Evolutionary conservation across 2,888 invertebrate genomes (phyloP).

Genomic region (Eurytoma adleriae): DNA sequence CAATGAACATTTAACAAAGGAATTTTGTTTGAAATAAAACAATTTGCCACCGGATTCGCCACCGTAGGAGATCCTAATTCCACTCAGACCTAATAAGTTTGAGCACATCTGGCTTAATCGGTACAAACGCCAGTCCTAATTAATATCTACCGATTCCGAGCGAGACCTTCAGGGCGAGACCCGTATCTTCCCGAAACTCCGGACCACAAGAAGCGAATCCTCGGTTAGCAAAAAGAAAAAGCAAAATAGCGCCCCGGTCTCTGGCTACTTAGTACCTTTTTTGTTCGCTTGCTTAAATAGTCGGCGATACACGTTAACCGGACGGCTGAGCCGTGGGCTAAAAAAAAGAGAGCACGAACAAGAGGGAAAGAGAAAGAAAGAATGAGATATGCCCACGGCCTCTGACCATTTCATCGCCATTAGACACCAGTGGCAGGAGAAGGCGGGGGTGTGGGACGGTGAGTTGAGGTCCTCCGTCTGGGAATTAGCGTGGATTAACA

Average conservation of each 20-base stretch:
- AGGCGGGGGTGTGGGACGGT: slow-evolving; percentile 10
- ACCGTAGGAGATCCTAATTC: neutral
- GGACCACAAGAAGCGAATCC: neutral
- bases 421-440: slow-evolving; percentile 20
- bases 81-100: neutral
- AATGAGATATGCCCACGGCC: neutral
- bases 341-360: neutral
- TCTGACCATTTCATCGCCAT: slow-evolving; percentile 37
- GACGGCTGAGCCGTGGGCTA: neutral
- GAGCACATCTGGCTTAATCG: neutral
- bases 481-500: slow-evolving; percentile 65
- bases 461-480: slow-evolving; percentile 61
- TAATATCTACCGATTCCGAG: neutral
- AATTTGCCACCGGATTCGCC: too few relatives aligned
- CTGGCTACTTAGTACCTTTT: slow-evolving; percentile 54
- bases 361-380: slow-evolving; percentile 1
- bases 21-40: too few relatives aligned
- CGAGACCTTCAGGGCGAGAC: neutral
- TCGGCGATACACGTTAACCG: neutral
- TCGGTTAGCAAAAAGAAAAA: neutral
- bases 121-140: slow-evolving; percentile 21
- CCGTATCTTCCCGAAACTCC: slow-evolving; percentile 17
- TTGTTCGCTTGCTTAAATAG: slow-evolving; percentile 28
- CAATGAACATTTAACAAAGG: too few relatives aligned
- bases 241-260: slow-evolving; percentile 21